Evolutionary conservation across 2,113 vertebrate genomes (phyloP).

Genomic region (Rhabdornis inornatus): DNA sequence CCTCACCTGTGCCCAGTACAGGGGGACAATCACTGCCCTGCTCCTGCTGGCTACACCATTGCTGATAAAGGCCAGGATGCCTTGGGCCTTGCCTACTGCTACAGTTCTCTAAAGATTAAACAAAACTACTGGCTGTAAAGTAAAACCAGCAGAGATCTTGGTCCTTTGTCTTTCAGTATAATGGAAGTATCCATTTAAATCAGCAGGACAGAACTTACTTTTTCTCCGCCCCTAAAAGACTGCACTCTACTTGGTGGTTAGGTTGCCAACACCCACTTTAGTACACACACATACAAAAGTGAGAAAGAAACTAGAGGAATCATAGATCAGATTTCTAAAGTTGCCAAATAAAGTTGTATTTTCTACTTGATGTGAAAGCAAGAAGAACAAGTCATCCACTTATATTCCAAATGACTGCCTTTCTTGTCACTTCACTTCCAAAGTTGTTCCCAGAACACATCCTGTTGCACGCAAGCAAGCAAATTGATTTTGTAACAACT

Average conservation of each 20-base stretch:
- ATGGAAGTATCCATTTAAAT: slow-evolving; percentile 59
- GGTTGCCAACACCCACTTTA: background rate
- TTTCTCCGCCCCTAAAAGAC: slow-evolving; percentile 46
- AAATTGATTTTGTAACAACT: background rate
- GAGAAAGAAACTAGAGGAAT: background rate
- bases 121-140: background rate
- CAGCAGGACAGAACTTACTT: slow-evolving; percentile 59
- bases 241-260: background rate
- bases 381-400: background rate
- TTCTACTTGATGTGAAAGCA: background rate
- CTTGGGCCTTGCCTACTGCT: background rate
- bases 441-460: background rate
- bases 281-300: background rate
- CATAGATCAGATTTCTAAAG: background rate
- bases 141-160: slow-evolving; percentile 39
- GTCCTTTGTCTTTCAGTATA: slow-evolving; percentile 66
- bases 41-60: background rate
- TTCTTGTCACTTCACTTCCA: background rate
- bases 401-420: background rate
- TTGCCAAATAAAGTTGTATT: background rate
- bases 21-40: background rate
- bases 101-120: slow-evolving; percentile 11
- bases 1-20: background rate
- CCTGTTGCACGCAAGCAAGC: background rate
- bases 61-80: background rate